phyloP scores from a whole-genome alignment of 2,797 vertebrate genomes.

The Odontamblyopus rebecca region DNA sequence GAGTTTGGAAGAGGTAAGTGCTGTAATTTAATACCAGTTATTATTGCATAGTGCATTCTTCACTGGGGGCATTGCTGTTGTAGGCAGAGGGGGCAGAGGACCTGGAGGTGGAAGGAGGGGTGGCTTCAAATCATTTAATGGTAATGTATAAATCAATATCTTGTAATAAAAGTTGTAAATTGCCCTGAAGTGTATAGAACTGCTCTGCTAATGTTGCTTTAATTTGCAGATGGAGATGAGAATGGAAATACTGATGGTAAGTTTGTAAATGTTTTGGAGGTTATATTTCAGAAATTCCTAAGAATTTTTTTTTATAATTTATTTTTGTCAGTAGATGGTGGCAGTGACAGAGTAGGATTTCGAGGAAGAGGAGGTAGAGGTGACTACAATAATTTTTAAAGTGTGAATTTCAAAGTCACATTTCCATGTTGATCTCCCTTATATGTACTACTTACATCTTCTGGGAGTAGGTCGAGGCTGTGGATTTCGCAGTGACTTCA shows the following conservation, averaged over 20 bases:
- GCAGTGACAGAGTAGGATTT: slow-evolving; percentile 25
- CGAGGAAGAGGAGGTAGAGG: slow-evolving; percentile 52
- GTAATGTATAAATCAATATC: neutral
- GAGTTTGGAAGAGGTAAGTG: slow-evolving; percentile 15
- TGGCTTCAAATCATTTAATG: slow-evolving; percentile 31
- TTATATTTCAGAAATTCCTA: too few species aligned
- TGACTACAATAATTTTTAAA: slow-evolving; percentile 9
- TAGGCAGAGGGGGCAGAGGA: slow-evolving; percentile 43
- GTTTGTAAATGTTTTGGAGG: neutral
- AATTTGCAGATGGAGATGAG: slow-evolving; percentile 19
- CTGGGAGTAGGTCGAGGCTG: slow-evolving; percentile 30
- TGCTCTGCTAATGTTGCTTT: neutral
- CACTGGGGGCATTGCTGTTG: neutral
- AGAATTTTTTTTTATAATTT: neutral
- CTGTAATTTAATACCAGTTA: too few species aligned
- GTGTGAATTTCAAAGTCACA: neutral
- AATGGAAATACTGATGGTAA: slow-evolving; percentile 20
- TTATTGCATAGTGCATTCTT: neutral
- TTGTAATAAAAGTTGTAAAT: neutral
- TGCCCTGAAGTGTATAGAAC: neutral
- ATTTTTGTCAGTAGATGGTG: slow-evolving; percentile 17
- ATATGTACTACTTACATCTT: neutral
- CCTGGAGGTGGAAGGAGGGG: slow-evolving; percentile 24
- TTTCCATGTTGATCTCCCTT: neutral
- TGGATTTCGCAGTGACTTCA: slow-evolving; percentile 27